phyloP scores from a whole-genome alignment of 23 tunicate species.

The Clavelina lepadiformis region DNA sequence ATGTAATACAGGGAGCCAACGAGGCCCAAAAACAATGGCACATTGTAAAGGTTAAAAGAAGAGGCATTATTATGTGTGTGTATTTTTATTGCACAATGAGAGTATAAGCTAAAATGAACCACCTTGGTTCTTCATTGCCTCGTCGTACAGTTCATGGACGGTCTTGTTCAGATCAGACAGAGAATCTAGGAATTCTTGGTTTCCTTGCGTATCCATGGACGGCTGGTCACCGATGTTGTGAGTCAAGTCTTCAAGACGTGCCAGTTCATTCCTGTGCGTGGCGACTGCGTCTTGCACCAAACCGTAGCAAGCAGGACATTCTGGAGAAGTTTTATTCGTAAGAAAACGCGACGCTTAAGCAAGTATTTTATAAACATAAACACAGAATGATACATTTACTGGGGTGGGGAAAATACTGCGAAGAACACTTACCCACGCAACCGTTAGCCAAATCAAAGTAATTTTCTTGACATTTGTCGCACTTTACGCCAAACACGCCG shows the following conservation, averaged over 20 bases:
- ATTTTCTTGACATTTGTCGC: constrained; percentile 96
- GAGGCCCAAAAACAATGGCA: no score
- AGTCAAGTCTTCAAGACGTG: constrained; percentile 39
- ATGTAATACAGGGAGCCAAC: no score
- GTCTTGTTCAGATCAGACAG: constrained; percentile 45
- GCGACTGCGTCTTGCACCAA: constrained; percentile 89
- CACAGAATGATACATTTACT: background rate
- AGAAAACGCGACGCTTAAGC: background rate
- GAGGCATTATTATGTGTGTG: no score
- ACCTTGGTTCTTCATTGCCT: constrained; percentile 38
- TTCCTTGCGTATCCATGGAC: constrained; percentile 10
- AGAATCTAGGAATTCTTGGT: constrained; percentile 37
- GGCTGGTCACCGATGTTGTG: constrained; percentile 44
- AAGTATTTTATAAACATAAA: background rate
- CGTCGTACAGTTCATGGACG: constrained; percentile 33
- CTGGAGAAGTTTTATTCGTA: constrained; percentile 10
- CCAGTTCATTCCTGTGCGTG: constrained; percentile 54
- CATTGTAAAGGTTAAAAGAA: no score
- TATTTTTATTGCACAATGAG: no score
- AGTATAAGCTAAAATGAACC: no score
- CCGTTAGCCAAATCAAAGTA: constrained; percentile 74
- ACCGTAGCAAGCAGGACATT: constrained; percentile 94
- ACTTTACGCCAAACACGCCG: constrained; percentile 85
- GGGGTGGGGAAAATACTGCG: background rate
- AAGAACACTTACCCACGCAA: constrained; percentile 54